These are phyloP conservation scores for Riptortus pedestris DNA, from an alignment of 1,140 invertebrate genomes.

Conservation along the genomic window DNA sequence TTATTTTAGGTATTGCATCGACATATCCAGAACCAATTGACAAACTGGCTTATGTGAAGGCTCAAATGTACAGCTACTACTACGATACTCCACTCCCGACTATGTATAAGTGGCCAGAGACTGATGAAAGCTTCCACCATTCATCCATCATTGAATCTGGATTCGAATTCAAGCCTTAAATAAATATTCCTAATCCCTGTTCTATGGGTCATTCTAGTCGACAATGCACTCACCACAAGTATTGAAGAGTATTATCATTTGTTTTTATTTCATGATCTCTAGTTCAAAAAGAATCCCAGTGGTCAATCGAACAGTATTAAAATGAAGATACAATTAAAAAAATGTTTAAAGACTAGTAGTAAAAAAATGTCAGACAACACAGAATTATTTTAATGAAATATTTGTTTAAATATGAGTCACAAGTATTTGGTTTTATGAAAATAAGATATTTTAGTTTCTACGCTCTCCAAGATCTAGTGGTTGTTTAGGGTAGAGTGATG, in stretches of 20 bases:
- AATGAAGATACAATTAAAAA: not conserved
- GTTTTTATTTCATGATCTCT: no score
- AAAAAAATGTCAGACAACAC: no score
- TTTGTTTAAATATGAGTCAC: no score
- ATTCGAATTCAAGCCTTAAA: conserved; percentile 16
- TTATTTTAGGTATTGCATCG: conserved; percentile 69
- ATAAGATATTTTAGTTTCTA: no score
- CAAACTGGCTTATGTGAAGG: conserved; percentile 56
- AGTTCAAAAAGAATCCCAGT: not conserved
- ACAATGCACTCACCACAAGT: not conserved
- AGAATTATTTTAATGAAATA: no score
- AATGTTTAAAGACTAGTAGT: no score
- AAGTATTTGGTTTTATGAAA: no score
- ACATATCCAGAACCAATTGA: conserved; percentile 74
- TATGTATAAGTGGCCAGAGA: conserved; percentile 57
- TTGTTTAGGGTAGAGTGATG: not conserved
- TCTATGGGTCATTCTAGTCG: conserved; percentile 1
- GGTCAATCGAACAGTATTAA: not conserved
- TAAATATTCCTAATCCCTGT: not conserved
- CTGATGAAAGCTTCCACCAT: conserved; percentile 19
- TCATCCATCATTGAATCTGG: conserved; percentile 21
- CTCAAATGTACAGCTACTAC: conserved; percentile 66
- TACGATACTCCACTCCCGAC: conserved; percentile 67
- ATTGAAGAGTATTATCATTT: not conserved
- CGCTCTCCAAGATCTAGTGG: no score